Conservation (phyloP, 1,140 invertebrate genomes). For the Gryon sp. region DNA sequence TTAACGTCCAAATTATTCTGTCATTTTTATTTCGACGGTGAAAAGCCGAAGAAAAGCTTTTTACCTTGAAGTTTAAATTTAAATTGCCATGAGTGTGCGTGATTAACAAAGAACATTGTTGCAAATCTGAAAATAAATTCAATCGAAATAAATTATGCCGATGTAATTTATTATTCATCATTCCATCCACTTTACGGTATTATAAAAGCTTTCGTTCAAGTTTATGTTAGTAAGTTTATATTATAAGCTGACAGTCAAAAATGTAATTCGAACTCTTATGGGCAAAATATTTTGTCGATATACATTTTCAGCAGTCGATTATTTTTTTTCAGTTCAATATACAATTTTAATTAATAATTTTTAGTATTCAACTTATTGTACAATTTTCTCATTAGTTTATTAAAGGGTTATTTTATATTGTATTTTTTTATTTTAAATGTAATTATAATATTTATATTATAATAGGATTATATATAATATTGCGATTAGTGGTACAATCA, state of each 20-base stretch:
- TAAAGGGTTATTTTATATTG: too few relatives aligned
- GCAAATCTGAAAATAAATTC: conserved; percentile 39
- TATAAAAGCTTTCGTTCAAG: not conserved
- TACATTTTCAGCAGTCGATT: too few relatives aligned
- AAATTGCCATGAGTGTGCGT: conserved; percentile 26
- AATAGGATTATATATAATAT: too few relatives aligned
- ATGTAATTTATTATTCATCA: conserved; percentile 33
- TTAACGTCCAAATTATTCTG: too few relatives aligned
- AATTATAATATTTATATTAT: too few relatives aligned
- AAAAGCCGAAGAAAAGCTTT: conserved; percentile 29
- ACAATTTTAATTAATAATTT: too few relatives aligned
- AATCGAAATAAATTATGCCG: conserved; percentile 19
- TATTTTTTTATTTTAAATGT: too few relatives aligned
- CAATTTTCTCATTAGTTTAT: too few relatives aligned
- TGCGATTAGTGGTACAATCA: too few relatives aligned
- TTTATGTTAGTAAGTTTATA: not conserved
- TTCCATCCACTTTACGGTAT: conserved; percentile 1
- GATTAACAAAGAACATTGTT: conserved; percentile 51
- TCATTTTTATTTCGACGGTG: conserved; percentile 9
- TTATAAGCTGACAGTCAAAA: not conserved
- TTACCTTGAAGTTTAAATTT: conserved; percentile 63
- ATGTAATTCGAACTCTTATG: not conserved
- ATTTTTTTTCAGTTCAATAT: too few relatives aligned
- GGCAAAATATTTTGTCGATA: too few relatives aligned
- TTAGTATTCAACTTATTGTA: too few relatives aligned